phyloP scores from a whole-genome alignment of 2,888 invertebrate species.

The Leuctra nigra region DNA sequence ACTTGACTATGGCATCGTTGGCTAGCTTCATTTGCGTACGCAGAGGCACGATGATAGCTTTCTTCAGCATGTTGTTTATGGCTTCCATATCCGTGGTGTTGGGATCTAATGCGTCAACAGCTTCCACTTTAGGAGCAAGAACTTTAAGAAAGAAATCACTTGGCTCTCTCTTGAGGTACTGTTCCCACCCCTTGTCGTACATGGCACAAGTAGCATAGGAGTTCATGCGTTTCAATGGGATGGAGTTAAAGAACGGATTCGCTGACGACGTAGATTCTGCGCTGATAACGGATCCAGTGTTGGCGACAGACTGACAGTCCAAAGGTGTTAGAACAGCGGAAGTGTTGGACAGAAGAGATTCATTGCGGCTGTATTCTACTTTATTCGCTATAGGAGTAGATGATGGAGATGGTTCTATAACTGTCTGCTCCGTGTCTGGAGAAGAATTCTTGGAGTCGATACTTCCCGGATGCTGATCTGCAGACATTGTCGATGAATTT shows the following conservation, averaged over 20 bases:
- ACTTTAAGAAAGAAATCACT: no score
- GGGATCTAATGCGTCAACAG: background rate
- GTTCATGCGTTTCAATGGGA: background rate
- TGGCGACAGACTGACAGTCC: background rate
- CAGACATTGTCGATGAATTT: no score
- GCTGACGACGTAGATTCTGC: background rate
- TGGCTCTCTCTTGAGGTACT: background rate
- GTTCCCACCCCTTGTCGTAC: background rate
- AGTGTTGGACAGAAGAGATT: background rate
- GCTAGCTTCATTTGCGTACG: constrained; percentile 61
- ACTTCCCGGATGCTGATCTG: no score
- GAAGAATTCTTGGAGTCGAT: no score
- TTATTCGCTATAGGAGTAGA: no score
- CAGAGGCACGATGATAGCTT: constrained; percentile 61
- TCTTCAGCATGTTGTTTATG: constrained; percentile 46
- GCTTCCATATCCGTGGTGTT: background rate
- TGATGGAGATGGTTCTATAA: no score
- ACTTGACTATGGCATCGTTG: constrained; percentile 63
- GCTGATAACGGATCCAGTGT: background rate
- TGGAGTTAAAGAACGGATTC: background rate
- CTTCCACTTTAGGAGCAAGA: background rate
- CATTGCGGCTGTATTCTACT: background rate
- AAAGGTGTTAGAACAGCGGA: background rate
- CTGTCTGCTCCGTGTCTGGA: no score
- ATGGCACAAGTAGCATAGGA: background rate